These are phyloP conservation scores for Sciurus vulgaris DNA, from an alignment of 2,797 vertebrate genomes.

Conservation along the genomic window DNA sequence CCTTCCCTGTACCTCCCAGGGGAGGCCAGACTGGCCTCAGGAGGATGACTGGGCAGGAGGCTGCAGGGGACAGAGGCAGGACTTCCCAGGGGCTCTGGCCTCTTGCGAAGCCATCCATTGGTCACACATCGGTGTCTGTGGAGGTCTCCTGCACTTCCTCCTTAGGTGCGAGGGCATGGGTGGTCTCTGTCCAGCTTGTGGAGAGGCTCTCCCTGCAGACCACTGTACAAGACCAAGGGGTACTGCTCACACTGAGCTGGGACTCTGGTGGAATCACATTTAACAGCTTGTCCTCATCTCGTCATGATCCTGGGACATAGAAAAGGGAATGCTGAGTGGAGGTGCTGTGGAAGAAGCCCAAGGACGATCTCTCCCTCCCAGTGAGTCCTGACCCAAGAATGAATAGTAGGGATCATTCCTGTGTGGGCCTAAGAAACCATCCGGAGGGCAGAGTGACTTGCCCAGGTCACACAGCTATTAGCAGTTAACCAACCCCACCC, in stretches of 20 bases:
- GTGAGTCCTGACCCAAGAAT: background rate
- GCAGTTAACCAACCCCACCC: background rate
- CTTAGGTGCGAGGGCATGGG: background rate
- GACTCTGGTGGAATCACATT: background rate
- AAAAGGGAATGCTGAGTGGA: background rate
- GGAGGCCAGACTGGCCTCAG: background rate
- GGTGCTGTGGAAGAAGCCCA: background rate
- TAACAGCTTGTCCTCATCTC: background rate
- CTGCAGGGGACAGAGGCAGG: background rate
- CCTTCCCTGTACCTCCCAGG: conserved; percentile 47
- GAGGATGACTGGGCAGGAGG: background rate
- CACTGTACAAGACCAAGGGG: background rate
- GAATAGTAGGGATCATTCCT: background rate
- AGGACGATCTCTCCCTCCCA: background rate
- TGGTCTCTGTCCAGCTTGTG: background rate
- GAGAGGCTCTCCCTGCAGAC: background rate
- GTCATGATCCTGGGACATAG: background rate
- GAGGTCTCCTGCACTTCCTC: background rate
- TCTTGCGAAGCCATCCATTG: background rate
- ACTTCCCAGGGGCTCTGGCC: background rate
- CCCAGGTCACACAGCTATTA: background rate
- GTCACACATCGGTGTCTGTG: background rate
- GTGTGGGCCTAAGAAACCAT: background rate
- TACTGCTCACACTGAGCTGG: background rate
- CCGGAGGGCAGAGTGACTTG: background rate